Base-by-base conservation (phyloP, 2,113 vertebrate species). In the Neotragus pygmaeus region DNA sequence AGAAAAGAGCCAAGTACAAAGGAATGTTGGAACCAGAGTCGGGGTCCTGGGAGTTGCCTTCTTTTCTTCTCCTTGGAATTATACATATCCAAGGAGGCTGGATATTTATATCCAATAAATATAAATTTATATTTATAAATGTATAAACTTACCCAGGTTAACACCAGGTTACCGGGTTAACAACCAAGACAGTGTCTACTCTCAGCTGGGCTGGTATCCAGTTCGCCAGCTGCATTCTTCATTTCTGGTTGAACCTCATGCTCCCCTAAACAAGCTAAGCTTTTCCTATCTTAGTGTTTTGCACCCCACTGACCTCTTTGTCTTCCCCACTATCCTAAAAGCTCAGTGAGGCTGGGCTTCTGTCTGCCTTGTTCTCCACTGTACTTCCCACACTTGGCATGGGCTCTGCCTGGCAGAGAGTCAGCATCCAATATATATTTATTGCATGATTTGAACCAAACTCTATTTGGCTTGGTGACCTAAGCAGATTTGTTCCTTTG, bases 21-120 rank as follows among this genome's bases (percentile, higher is more conserved):
- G 57, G 93, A 86, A 95, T 91, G 89, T 27, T 95, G 78, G 55
- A 83, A 91, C 19, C 60, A 82, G 57, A 62, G 91, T 96, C 84
- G 60, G 39, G 33, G 49, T 66, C 88, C 66, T 85, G 88, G 90
- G 77, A 94, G 60, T 86, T 97, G 70, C 51, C 81, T 96, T 92
- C 53, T 92, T 94, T 94, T 73, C 43, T 95, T 94, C 66, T 97
- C 55, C 66, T 58, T 82, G 49, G 93, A 94, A 89, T 93, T 95
- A 95, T 66, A 95, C 95, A 93, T 70, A 70, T 70, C n/a, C 64
- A 70, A 70, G 66, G 66, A 70, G n/a, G 39, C n/a, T 70, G n/a
- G 66, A 23, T 70, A 70, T 39, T 39, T 70, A 39, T 39, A 70
- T 1, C 10, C 10, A 36, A 70, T 70, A 70, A 39, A 70, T 23